Percentiles rank a stretch among this genome's conserved stretches.
phyloP scores from a whole-genome alignment of 2,113 vertebrate species.

The Datnioides undecimradiatus region DNA sequence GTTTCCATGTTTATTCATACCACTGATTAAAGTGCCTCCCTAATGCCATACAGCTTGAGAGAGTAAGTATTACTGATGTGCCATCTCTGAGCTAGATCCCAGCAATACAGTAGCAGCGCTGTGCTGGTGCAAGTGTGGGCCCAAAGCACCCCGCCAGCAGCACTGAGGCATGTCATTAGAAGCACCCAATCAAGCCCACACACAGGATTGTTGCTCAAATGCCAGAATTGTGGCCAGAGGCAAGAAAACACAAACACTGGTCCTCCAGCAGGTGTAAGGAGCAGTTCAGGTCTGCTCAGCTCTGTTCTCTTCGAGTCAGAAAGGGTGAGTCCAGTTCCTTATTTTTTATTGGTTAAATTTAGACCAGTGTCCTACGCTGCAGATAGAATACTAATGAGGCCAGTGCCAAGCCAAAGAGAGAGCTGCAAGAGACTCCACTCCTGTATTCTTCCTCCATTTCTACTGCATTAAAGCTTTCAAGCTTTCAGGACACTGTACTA shows the following conservation, averaged over 20 bases:
- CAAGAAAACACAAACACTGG: constrained; percentile 53
- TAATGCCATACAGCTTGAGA: constrained; percentile 30
- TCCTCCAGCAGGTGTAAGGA: constrained; percentile 46
- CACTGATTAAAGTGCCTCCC: constrained; percentile 42
- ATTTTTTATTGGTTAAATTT: constrained; percentile 83
- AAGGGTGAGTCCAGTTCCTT: constrained; percentile 66
- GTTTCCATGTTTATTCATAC: constrained; percentile 37
- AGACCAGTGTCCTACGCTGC: constrained; percentile 78
- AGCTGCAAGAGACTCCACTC: constrained; percentile 62
- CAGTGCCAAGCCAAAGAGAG: constrained; percentile 64
- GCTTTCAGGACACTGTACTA: constrained; percentile 52
- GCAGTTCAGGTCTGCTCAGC: constrained; percentile 48
- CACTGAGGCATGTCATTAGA: constrained; percentile 69
- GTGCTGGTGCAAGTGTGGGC: constrained; percentile 43
- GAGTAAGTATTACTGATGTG: constrained; percentile 52
- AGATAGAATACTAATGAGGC: constrained; percentile 85
- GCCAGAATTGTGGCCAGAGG: constrained; percentile 56
- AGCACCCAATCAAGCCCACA: constrained; percentile 68
- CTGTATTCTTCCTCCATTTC: constrained; percentile 54
- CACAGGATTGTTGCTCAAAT: constrained; percentile 52
- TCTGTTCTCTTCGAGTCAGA: constrained; percentile 48
- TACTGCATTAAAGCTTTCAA: constrained; percentile 66
- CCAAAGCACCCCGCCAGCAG: constrained; percentile 64
- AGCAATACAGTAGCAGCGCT: constrained; percentile 35
- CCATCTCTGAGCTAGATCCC: constrained; percentile 35